Conservation (phyloP, 2,797 vertebrate species). For the Labroides dimidiatus region DNA sequence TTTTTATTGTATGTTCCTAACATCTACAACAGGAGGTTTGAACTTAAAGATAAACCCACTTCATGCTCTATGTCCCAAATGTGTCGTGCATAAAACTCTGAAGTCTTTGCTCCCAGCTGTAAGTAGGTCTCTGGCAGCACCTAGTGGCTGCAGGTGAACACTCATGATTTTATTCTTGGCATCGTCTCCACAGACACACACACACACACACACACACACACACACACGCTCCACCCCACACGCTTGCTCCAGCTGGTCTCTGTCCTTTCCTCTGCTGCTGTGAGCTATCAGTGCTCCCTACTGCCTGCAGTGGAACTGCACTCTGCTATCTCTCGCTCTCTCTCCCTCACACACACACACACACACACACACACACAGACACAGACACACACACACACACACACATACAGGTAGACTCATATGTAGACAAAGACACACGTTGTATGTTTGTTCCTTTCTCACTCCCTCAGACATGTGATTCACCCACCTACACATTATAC, state of each 20-base stretch:
- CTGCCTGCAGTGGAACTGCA: constrained; percentile 72
- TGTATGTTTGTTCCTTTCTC: constrained; percentile 17
- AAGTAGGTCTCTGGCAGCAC: constrained; percentile 94
- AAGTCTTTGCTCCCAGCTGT: constrained; percentile 27
- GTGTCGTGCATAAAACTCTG: background rate
- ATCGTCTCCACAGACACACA: constrained; percentile 10
- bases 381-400: constrained; percentile 10
- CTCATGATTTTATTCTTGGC: constrained; percentile 26
- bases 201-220: constrained; percentile 11
- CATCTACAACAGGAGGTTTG: background rate
- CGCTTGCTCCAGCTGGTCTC: constrained; percentile 42
- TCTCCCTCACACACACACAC: constrained; percentile 10
- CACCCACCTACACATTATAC: constrained; percentile 23
- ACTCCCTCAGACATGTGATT: constrained; percentile 44
- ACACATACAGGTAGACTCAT: background rate
- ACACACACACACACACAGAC: background rate
- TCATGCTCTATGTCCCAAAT: background rate
- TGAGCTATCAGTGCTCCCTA: constrained; percentile 73
- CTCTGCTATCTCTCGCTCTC: constrained; percentile 8
- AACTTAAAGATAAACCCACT: background rate
- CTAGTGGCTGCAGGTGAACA: constrained; percentile 90
- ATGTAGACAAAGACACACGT: constrained; percentile 11
- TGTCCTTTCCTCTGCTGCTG: constrained; percentile 50
- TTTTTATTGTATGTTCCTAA: background rate
- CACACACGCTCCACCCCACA: constrained; percentile 19